phyloP scores from a whole-genome alignment of 2,113 vertebrate genomes.

The Sorex fumeus region DNA sequence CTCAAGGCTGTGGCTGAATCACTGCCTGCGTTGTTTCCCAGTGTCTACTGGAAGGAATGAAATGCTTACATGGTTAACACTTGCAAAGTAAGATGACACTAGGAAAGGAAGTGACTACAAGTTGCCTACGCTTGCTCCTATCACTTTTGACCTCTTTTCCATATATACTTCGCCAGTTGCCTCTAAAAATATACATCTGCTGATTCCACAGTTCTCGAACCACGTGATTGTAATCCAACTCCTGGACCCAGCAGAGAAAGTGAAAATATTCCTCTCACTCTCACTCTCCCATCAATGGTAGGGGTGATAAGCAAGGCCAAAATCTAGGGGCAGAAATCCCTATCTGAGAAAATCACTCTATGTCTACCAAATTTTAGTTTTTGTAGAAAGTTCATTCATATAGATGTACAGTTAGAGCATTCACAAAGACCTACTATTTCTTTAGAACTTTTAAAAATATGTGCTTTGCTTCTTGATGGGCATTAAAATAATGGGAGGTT shows the following conservation, averaged over 20 bases:
- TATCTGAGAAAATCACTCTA: slow-evolving; percentile 6
- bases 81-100: slow-evolving; percentile 53
- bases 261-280: slow-evolving; percentile 53
- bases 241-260: slow-evolving; percentile 55
- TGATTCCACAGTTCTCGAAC: slow-evolving; percentile 55
- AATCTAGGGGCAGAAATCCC: neutral
- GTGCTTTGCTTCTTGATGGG: neutral
- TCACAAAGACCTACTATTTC: neutral
- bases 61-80: neutral
- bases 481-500: slow-evolving; percentile 22
- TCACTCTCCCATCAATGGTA: slow-evolving; percentile 40
- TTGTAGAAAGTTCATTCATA: neutral
- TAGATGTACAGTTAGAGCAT: neutral
- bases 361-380: slow-evolving; percentile 28
- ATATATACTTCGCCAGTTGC: slow-evolving; percentile 60
- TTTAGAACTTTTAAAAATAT: slow-evolving; percentile 39
- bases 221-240: slow-evolving; percentile 70
- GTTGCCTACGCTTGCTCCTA: neutral
- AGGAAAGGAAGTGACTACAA: slow-evolving; percentile 29
- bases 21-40: neutral
- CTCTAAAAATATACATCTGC: slow-evolving; percentile 76
- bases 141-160: slow-evolving; percentile 77
- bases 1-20: neutral
- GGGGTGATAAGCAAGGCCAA: neutral
- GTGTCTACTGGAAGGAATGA: slow-evolving; percentile 9